These are phyloP conservation scores for Hipposideros armiger DNA, from an alignment of 2,113 vertebrate genomes.

Conservation along the genomic window DNA sequence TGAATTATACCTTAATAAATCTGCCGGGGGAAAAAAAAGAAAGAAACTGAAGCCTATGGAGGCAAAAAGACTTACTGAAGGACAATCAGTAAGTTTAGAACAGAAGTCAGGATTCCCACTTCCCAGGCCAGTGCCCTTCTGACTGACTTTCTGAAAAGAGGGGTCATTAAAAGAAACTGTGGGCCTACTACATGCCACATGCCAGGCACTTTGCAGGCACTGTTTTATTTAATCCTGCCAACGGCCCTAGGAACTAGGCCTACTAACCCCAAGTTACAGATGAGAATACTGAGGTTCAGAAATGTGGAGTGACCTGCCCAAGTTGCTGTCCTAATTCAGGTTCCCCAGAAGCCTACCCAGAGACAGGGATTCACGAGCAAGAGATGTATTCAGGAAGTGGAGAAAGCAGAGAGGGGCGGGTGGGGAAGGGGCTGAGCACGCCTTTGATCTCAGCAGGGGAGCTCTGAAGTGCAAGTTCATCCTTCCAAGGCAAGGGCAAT, in stretches of 20 bases:
- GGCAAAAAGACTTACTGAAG: neutral
- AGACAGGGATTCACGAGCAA: neutral
- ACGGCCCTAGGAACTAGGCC: neutral
- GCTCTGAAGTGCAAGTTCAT: neutral
- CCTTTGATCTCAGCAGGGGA: rapidly evolving
- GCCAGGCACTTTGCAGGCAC: neutral
- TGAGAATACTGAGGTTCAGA: neutral
- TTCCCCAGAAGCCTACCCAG: neutral
- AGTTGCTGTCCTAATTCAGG: neutral
- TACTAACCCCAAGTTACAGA: neutral
- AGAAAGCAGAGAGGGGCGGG: neutral
- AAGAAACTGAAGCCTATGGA: neutral
- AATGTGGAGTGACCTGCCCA: neutral
- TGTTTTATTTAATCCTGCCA: neutral
- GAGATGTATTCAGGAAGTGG: neutral
- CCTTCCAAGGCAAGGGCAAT: neutral
- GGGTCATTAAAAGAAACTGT: neutral
- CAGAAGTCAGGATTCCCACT: neutral
- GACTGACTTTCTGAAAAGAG: neutral
- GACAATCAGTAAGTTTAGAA: neutral
- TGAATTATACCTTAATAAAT: no score
- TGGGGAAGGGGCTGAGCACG: no score
- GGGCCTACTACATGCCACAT: rapidly evolving
- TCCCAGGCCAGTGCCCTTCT: neutral
- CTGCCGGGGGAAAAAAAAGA: no score